Evolutionary conservation across 2,797 vertebrate genomes (phyloP).

Genomic region (Zalophus californianus): DNA sequence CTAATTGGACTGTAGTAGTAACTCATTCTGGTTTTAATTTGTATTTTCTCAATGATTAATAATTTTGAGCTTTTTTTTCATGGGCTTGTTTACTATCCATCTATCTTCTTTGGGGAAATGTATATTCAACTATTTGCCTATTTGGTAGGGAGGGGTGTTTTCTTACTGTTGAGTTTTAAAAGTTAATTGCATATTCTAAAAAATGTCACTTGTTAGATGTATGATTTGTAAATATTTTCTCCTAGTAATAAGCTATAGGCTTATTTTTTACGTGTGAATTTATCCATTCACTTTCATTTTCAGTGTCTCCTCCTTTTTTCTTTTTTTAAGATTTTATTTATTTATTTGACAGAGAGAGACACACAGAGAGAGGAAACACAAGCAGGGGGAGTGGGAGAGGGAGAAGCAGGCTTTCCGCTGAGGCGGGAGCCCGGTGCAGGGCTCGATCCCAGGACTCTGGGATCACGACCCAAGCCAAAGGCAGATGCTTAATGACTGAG

Average conservation of each 20-base stretch:
- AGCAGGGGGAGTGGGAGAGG: no score
- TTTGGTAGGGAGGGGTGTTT: not conserved
- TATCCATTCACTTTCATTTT: not conserved
- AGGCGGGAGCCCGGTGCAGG: no score
- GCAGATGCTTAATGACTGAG: no score
- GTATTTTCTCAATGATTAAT: not conserved
- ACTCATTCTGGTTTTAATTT: constrained; percentile 19
- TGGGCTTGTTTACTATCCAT: not conserved
- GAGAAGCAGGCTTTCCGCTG: no score
- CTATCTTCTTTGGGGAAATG: not conserved
- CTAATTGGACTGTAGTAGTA: not conserved
- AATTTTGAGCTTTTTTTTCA: not conserved
- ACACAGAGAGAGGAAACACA: no score
- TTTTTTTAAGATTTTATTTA: no score
- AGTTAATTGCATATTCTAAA: not conserved
- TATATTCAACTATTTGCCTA: not conserved
- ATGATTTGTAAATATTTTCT: not conserved
- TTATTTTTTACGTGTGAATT: constrained; percentile 19
- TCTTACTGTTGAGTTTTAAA: not conserved
- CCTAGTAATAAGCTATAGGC: not conserved
- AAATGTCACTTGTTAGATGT: no score
- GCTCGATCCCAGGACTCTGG: no score
- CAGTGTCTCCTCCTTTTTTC: not conserved
- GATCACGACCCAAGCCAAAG: no score
- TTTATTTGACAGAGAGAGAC: no score